These are phyloP conservation scores for Dolichopus griseipennis DNA, from an alignment of 2,888 invertebrate genomes.

Conservation along the genomic window DNA sequence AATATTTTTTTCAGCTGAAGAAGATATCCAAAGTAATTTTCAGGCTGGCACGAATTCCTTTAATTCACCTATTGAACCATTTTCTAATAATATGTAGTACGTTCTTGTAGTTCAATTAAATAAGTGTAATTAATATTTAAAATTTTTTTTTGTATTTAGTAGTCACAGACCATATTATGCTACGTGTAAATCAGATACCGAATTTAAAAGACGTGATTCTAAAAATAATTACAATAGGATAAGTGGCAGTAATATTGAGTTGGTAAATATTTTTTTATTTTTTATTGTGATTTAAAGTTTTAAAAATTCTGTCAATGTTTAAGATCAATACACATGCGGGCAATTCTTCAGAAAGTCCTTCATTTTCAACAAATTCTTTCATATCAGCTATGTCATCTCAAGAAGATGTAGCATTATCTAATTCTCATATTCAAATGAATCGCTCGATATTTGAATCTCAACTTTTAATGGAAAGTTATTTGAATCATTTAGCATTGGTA, in stretches of 20 bases:
- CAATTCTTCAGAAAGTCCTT: constrained; percentile 68
- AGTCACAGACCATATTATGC: background rate
- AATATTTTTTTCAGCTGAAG: constrained; percentile 88
- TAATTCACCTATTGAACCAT: background rate
- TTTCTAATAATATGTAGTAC: background rate
- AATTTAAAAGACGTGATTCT: constrained; percentile 1
- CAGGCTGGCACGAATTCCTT: background rate
- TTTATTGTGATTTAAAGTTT: constrained; percentile 18
- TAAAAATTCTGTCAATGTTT: background rate
- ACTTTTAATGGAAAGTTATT: constrained; percentile 87
- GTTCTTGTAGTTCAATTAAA: background rate
- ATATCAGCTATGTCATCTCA: constrained; percentile 88
- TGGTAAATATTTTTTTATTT: background rate
- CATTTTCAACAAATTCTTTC: constrained; percentile 75
- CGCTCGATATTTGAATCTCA: constrained; percentile 88
- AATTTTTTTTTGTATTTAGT: background rate
- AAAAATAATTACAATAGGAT: background rate
- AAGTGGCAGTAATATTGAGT: background rate
- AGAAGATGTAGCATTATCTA: constrained; percentile 84
- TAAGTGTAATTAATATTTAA: no score
- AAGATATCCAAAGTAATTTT: constrained; percentile 35
- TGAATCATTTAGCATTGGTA: constrained; percentile 82
- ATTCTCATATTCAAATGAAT: constrained; percentile 89
- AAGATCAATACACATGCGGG: constrained; percentile 44
- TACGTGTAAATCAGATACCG: background rate